phyloP scores from a whole-genome alignment of 2,797 vertebrate species.

The Avahi laniger region DNA sequence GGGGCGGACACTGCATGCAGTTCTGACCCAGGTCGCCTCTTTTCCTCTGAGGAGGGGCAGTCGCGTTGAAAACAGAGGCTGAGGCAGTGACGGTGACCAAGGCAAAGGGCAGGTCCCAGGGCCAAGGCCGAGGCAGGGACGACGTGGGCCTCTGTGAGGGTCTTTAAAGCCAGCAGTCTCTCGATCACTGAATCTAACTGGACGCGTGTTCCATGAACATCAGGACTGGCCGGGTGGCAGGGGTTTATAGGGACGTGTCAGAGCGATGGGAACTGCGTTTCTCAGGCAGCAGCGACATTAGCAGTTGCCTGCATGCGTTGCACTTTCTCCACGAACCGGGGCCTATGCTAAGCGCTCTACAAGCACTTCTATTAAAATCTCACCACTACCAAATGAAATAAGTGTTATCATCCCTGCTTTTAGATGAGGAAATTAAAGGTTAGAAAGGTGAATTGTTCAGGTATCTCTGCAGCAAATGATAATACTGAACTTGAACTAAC shows the following conservation, averaged over 20 bases:
- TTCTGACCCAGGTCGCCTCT: not conserved
- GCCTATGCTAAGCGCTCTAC: no score
- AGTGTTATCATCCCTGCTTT: not conserved
- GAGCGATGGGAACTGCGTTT: not conserved
- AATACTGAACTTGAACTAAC: not conserved
- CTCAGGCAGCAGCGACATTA: not conserved
- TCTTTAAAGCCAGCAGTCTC: not conserved
- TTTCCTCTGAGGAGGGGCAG: not conserved
- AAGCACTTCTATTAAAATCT: not conserved
- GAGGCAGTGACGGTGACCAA: not conserved
- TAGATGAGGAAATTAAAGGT: not conserved
- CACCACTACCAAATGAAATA: not conserved
- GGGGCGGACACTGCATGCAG: fast-evolving
- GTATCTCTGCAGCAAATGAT: not conserved
- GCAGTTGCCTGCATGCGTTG: not conserved
- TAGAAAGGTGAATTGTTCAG: not conserved
- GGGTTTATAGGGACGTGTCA: not conserved
- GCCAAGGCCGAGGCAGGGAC: fast-evolving
- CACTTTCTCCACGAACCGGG: not conserved
- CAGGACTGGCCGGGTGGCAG: no score
- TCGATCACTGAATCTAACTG: not conserved
- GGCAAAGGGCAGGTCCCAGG: not conserved
- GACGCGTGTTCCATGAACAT: fast-evolving
- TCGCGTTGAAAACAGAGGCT: fast-evolving
- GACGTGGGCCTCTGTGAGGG: fast-evolving